Evolutionary conservation across 2,113 vertebrate genomes (phyloP), one percentile per base, ranked within the genome.

Genomic region (Stictonetta naevosa): DNA sequence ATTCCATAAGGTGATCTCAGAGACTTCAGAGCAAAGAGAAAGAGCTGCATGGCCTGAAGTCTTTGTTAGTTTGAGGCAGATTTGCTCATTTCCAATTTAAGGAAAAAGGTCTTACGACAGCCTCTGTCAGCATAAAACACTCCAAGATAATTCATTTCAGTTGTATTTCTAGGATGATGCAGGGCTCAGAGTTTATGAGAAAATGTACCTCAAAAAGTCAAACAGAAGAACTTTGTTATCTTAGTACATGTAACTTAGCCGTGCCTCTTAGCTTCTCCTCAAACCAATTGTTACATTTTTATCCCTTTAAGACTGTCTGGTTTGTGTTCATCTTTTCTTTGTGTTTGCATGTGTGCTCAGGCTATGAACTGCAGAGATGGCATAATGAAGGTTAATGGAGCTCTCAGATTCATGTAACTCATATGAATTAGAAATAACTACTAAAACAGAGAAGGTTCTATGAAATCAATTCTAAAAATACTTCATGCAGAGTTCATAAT

Each of bases 391-490:
- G 92, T 96, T 97, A 97, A 97, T 83, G 79, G 76, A 93, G 38
- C 84, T 95, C 83, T 72, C 18, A 16, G 69, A 82, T 95, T 92
- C 86, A 53, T 50, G 73, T 83, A 94, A 97, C 74, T 96, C 77
- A 8, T 18, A 77, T 53, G 88, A 97, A 97, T 98, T 96, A 98
- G 91, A 98, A 97, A 96, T 95, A 96, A 94, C 92, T 95, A 92
- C 56, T 88, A 90, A 97, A 92, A 76, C 40, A 93, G 63, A 95
- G 91, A 77, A 84, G 28, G 40, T 23, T 88, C 56, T 92, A 88
- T 67, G 95, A 95, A 97, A 97, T 96, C 21, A 91, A 74, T 94
- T 88, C 95, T 94, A 91, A 93, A 95, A 97, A 95, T 83, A 72
- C 72, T 89, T 91, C 46, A 56, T 62, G 52, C 87, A 90, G 89